Base-by-base conservation (phyloP, 2,113 vertebrate species). In the Phylloscopus whistleri region DNA sequence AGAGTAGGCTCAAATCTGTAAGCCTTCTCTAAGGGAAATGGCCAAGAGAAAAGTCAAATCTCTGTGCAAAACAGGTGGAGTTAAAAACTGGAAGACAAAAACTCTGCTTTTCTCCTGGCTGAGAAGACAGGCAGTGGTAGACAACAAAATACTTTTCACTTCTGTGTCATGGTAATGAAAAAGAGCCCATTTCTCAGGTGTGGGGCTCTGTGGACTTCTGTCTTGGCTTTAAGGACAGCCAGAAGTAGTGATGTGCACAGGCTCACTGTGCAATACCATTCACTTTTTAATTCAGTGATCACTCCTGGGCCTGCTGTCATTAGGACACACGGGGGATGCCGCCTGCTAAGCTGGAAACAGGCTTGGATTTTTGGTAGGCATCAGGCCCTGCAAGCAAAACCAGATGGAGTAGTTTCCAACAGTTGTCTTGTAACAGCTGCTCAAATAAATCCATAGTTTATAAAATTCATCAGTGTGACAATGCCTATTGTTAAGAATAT, bases 251-350 rank as follows among this genome's bases (percentile, higher is more conserved):
- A 39, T 10, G 9, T 21, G 19, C 56, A 30, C 28, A 10, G 48
- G n/a, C 19, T 79, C 16, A 17, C 20, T 0, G 2, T 20, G 27
- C 14, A 80, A 6, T 3, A 37, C 18, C 12, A 66, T 44, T 58
- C 58, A 31, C 10, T 64, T 73, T 66, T 66, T 37, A 58, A 44
- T 27, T 18, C 31, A 66, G 23, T 33, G 68, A 33, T 51, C 43
- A 43, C 15, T 80, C 59, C 37, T 66, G 35, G 43, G 53, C 22
- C 53, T 59, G 33, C 27, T 72, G 16, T 43, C 76, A 22, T 31
- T 58, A 80, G 43, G 21, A 66, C 10, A 66, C 0, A 0, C 8
- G 14, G 8, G 31, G 9, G 4, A 35, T 73, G 53, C 3, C 13
- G 7, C 22, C 11, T 53, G 33, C 39, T 41, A 37, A 56, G 15